Evolutionary conservation across 2,797 vertebrate genomes (phyloP), one percentile per base, ranked within the genome.

Genomic region (Lerista edwardsae): DNA sequence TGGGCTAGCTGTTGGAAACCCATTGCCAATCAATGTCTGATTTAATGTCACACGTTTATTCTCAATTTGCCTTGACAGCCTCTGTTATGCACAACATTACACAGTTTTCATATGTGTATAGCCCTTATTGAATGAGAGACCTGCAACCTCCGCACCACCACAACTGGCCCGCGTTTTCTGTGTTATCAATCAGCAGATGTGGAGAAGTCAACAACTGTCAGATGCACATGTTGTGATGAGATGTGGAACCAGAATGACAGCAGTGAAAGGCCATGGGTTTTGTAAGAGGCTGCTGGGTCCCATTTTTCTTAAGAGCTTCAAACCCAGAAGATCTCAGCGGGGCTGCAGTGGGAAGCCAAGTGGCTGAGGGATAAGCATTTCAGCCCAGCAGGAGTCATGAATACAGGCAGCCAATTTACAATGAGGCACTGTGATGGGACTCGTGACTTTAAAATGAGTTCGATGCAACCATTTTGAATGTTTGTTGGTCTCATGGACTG

Each of bases 401-500:
- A 9, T 36, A 19, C 31, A 34, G 31, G 6, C 14, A 31, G n/a
- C 6, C 29, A 21, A 17, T 34, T 55, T 55, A 17, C 51, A 14
- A 55, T 55, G 51, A 55, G 51, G 10, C 51, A 17, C 73, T 57
- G 5, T 31, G 51, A 57, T 57, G n/a, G 47, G 27, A 12, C 14
- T 75, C 34, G 25, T 2, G 61, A n/a, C 71, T 69, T 81, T 47
- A 41, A 84, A 51, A 80, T 23, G 85, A 83, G 51, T 77, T 39
- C 3, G 57, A 5, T 59, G 25, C 25, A 1, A 74, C 75, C 6
- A 6, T 39, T 47, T n/a, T 59, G 39, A 72, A 1, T 2, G 11
- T 11, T 23, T 31, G 29, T 41, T 72, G 29, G 34, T 36, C 15
- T 61, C 21, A 39, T 27, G 5, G 31, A 47, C 19, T 47, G 59